phyloP scores from a whole-genome alignment of 2,113 vertebrate species.

The Physeter macrocephalus region DNA sequence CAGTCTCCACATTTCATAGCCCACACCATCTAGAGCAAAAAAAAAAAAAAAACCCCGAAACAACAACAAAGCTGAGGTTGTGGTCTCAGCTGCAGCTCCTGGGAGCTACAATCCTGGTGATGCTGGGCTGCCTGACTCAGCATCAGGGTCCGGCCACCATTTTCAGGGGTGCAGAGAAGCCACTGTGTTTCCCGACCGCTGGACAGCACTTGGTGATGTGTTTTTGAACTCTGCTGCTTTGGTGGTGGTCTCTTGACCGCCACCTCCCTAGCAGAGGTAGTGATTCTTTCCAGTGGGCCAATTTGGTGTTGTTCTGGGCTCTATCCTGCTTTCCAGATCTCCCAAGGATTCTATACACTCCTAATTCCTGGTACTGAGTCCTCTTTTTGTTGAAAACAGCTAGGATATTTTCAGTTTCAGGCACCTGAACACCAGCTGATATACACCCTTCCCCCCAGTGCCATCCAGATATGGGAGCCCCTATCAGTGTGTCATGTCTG shows the following conservation, averaged over 20 bases:
- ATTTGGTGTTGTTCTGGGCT: not conserved
- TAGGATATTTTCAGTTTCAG: not conserved
- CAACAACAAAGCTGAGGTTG: not conserved
- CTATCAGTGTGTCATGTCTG: not conserved
- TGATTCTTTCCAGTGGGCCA: no score
- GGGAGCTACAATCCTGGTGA: no score
- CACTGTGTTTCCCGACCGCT: not conserved
- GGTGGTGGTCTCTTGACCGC: not conserved
- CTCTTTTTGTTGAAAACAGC: not conserved
- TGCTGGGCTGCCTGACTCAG: not conserved
- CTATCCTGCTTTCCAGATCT: not conserved
- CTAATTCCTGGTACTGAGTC: not conserved
- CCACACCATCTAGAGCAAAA: not conserved
- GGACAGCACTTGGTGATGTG: accelerated
- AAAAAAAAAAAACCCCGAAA: not conserved
- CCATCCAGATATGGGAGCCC: not conserved
- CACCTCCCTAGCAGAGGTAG: not conserved
- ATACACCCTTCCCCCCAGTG: accelerated
- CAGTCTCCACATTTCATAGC: not conserved
- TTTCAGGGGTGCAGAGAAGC: not conserved
- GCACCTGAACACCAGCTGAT: not conserved
- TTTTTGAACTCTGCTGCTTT: not conserved
- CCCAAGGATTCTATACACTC: not conserved
- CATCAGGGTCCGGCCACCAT: not conserved
- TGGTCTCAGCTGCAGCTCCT: not conserved